A percentile compares a stretch with the other conserved stretches of the same genome.
Conservation (phyloP, 2,113 vertebrate species). For the Cettia cetti region DNA sequence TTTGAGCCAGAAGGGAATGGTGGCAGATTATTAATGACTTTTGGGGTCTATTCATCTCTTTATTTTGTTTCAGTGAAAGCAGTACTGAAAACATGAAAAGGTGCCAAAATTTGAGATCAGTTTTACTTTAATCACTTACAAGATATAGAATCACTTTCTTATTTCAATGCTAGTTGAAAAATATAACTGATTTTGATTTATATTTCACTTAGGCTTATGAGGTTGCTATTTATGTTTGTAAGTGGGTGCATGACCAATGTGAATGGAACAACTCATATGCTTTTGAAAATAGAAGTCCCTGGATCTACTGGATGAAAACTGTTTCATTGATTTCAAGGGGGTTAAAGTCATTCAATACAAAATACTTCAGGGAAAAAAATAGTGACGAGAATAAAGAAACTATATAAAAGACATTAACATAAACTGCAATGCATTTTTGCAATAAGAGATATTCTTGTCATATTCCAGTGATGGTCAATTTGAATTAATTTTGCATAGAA, state of each 20-base stretch:
- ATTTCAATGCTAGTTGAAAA: not conserved
- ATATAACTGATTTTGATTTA: not conserved
- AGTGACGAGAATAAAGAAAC: not conserved
- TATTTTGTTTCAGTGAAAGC: not conserved
- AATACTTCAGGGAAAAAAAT: not conserved
- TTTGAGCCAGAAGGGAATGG: constrained; percentile 3
- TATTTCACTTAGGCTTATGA: not conserved
- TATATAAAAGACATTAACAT: not conserved
- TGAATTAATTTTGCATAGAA: not conserved
- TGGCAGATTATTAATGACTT: constrained; percentile 1
- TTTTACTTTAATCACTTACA: not conserved
- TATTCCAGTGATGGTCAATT: not conserved
- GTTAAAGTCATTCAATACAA: not conserved
- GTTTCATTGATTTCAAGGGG: not conserved
- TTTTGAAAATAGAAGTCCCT: not conserved
- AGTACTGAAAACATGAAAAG: not conserved
- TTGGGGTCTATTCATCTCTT: not conserved
- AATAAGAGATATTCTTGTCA: not conserved
- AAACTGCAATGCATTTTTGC: not conserved
- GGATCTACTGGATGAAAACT: not conserved
- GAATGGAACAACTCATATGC: not conserved
- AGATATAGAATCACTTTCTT: not conserved
- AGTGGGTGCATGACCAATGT: not conserved
- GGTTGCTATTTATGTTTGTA: not conserved
- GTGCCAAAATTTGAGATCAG: not conserved